Conservation (phyloP, 2,797 vertebrate species). For the Alauda arvensis region DNA sequence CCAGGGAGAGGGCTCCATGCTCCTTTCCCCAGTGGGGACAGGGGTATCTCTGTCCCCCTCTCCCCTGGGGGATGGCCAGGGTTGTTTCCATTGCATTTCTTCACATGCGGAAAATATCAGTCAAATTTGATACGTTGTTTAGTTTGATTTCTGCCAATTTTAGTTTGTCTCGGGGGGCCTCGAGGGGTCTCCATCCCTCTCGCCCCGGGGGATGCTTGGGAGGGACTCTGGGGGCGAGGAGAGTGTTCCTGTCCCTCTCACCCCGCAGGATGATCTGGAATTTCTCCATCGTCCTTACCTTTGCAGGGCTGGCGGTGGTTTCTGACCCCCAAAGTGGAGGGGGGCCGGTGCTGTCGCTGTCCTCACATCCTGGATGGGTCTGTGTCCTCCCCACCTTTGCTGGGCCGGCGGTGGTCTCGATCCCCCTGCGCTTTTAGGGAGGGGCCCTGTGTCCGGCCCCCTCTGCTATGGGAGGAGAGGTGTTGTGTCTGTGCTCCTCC, state of each 20-base stretch:
- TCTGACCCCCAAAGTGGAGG: not conserved
- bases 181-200: not conserved
- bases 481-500: not conserved
- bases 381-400: not conserved
- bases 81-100: not conserved
- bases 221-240: not conserved
- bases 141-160: not conserved
- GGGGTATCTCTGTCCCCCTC: not conserved
- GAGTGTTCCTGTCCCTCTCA: not conserved
- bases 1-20: not conserved
- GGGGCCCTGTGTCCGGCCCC: not conserved
- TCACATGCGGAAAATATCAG: not conserved
- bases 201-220: not conserved
- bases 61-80: not conserved
- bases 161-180: not conserved
- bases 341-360: no score
- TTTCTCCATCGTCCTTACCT: not conserved
- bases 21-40: not conserved
- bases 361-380: not conserved
- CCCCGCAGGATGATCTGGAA: not conserved
- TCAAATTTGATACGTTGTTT: no score
- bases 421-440: not conserved
- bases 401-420: not conserved
- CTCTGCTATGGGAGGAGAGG: no score
- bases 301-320: not conserved